Evolutionary conservation across 1,140 invertebrate species (phyloP).

Genomic region (Coenobita brevimanus): DNA sequence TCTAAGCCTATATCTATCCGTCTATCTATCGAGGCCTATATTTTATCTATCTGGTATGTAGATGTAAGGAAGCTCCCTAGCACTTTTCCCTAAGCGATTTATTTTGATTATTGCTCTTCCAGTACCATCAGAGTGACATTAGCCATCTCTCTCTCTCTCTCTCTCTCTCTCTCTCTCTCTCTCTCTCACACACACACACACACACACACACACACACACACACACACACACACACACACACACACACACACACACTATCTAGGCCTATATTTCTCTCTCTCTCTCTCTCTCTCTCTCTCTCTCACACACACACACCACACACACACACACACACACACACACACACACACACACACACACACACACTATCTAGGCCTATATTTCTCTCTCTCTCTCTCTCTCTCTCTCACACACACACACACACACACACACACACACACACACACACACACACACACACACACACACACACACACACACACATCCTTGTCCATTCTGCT

Average conservation of each 20-base stretch:
- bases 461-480: no score
- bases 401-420: no score
- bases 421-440: no score
- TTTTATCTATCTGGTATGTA: no score
- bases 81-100: not conserved
- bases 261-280: not conserved
- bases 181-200: not conserved
- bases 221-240: conserved; percentile 28
- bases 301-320: no score
- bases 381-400: not conserved
- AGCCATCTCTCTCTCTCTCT: conserved; percentile 17
- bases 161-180: not conserved
- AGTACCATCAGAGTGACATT: not conserved
- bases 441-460: no score
- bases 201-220: conserved; percentile 4
- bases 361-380: no score
- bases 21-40: no score
- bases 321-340: no score
- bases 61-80: not conserved
- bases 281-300: not conserved
- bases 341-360: no score
- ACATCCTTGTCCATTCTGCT: no score
- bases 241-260: not conserved
- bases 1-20: no score
- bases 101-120: not conserved